Evolutionary conservation across 2,888 invertebrate genomes (phyloP).

Genomic region (Romanomermis culicivorax): DNA sequence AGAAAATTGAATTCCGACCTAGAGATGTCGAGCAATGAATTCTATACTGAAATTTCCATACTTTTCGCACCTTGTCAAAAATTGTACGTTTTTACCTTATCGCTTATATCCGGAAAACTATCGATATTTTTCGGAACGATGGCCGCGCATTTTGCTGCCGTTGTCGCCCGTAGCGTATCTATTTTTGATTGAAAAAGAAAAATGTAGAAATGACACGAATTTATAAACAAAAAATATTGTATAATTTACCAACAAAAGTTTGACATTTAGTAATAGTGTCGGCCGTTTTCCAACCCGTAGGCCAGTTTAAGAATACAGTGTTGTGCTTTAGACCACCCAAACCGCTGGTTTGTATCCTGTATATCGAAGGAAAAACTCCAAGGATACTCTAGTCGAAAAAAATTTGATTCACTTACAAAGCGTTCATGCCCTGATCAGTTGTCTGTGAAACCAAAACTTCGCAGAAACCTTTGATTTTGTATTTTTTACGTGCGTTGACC

Average conservation of each 20-base stretch:
- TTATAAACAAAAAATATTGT: too few species aligned
- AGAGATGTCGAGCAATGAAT: too few species aligned
- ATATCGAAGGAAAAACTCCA: constrained; percentile 14
- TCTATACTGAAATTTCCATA: too few species aligned
- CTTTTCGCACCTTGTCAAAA: too few species aligned
- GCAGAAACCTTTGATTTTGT: constrained; percentile 90
- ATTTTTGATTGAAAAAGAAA: too few species aligned
- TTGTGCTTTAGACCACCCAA: constrained; percentile 94
- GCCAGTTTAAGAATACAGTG: constrained; percentile 94
- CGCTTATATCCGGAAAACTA: constrained; percentile 77
- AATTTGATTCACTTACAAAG: constrained; percentile 45
- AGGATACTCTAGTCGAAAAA: not conserved
- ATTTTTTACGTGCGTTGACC: constrained; percentile 63
- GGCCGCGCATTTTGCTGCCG: constrained; percentile 84
- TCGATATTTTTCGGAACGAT: constrained; percentile 92
- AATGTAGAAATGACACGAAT: too few species aligned
- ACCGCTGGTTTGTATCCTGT: constrained; percentile 77
- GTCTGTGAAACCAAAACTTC: constrained; percentile 71
- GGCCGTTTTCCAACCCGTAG: constrained; percentile 58
- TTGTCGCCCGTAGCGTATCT: constrained; percentile 46
- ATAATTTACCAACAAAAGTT: constrained; percentile 9
- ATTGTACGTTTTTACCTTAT: constrained; percentile 38
- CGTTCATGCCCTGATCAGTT: constrained; percentile 66
- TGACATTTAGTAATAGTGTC: constrained; percentile 11
- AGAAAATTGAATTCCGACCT: too few species aligned